These are phyloP conservation scores for Drosophila equinoxialis DNA, from an alignment of 1,140 invertebrate genomes.

Conservation along the genomic window DNA sequence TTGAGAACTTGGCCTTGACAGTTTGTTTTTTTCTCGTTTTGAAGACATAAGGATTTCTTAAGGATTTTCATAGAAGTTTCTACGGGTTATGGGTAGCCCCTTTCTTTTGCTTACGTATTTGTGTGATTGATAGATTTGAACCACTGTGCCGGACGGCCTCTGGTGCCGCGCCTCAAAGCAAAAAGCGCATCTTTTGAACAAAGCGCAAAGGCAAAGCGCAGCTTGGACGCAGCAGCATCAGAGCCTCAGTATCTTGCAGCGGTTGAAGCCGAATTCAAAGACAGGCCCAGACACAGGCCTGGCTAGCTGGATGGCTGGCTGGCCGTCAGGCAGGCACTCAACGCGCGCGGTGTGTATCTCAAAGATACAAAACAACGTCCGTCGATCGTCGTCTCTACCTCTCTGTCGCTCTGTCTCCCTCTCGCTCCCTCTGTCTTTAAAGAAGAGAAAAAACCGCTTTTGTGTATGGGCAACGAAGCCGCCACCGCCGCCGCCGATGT, in stretches of 20 bases:
- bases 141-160: constrained; percentile 59
- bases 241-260: constrained; percentile 26
- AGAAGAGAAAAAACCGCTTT: constrained; percentile 63
- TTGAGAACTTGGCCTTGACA: too few relatives aligned
- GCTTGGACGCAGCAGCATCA: constrained; percentile 53
- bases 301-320: constrained; percentile 1
- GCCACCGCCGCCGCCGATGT: constrained; percentile 47
- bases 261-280: constrained; percentile 8
- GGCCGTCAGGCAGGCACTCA: constrained; percentile 37
- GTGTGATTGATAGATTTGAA: constrained; percentile 12
- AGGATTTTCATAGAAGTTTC: too few relatives aligned
- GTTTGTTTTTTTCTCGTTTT: too few relatives aligned
- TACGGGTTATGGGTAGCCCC: too few relatives aligned
- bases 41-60: too few relatives aligned
- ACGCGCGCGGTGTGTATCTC: constrained; percentile 68
- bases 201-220: constrained; percentile 64
- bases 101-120: too few relatives aligned
- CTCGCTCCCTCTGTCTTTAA: constrained; percentile 7
- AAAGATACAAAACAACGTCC: constrained; percentile 72
- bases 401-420: constrained; percentile 31
- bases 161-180: constrained; percentile 68
- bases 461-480: constrained; percentile 63
- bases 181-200: constrained; percentile 80
- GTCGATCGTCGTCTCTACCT: constrained; percentile 48
- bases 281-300: constrained; percentile 19